Percentiles rank a stretch among this genome's conserved stretches.
Evolutionary conservation across 2,113 vertebrate genomes (phyloP).

Genomic region (Amblyopsis rosae): DNA sequence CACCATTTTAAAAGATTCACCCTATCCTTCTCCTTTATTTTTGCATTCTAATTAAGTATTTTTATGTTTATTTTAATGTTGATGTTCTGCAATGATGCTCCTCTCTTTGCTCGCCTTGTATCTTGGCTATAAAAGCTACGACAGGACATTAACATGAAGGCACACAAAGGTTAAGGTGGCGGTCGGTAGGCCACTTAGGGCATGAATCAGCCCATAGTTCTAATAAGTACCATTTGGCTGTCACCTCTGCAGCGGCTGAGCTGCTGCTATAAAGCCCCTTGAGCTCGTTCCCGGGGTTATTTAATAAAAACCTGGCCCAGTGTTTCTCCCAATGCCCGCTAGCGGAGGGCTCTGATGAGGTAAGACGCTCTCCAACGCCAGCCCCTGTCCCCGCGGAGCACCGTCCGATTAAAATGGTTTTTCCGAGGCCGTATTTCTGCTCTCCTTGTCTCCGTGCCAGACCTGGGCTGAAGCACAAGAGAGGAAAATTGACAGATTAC

Average conservation of each 20-base stretch:
- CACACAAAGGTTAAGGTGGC: constrained; percentile 23
- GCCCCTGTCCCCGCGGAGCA: constrained; percentile 52
- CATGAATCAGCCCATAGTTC: constrained; percentile 65
- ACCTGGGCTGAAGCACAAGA: constrained; percentile 34
- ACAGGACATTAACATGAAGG: constrained; percentile 39
- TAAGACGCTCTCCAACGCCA: constrained; percentile 69
- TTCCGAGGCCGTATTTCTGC: constrained; percentile 64
- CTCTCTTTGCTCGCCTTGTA: constrained; percentile 30
- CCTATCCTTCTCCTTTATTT: not conserved
- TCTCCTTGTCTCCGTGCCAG: constrained; percentile 57
- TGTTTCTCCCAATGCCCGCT: constrained; percentile 74
- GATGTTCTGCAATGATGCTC: no score
- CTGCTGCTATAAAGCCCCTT: constrained; percentile 67
- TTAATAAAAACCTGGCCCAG: constrained; percentile 76
- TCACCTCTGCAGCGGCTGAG: constrained; percentile 57
- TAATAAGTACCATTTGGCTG: constrained; percentile 74
- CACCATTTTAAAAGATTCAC: constrained; percentile 2
- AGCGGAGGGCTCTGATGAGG: constrained; percentile 73
- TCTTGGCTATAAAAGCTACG: constrained; percentile 25
- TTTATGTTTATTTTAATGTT: not conserved
- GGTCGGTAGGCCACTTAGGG: constrained; percentile 49
- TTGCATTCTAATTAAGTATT: not conserved
- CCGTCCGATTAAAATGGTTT: constrained; percentile 73
- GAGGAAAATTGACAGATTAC: constrained; percentile 64
- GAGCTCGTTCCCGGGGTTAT: constrained; percentile 63